phyloP scores from a whole-genome alignment of 1,140 invertebrate species.

The Phymastichus coffea region DNA sequence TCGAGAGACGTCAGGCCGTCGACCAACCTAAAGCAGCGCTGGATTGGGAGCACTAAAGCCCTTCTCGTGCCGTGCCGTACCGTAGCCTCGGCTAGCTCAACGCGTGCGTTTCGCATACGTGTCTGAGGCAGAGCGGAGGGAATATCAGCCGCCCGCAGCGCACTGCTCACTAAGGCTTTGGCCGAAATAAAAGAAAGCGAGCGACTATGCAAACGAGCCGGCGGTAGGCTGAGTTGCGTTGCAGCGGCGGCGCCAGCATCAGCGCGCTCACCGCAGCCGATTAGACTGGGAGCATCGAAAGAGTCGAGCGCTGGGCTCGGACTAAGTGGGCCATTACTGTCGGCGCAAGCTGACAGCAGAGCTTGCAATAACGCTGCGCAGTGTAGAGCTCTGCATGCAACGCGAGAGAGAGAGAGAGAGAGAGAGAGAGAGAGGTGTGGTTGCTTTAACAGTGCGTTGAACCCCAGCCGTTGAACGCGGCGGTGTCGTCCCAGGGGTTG shows the following conservation, averaged over 20 bases:
- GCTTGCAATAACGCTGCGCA: background rate
- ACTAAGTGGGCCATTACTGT: no score
- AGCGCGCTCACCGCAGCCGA: background rate
- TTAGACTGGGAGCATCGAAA: no score
- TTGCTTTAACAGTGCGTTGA: conserved; percentile 42
- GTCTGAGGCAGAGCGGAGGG: background rate
- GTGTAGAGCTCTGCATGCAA: conserved; percentile 38
- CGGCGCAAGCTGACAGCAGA: no score
- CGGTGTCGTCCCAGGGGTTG: no score
- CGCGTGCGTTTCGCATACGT: background rate
- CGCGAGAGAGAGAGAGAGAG: no score
- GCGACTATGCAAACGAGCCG: no score
- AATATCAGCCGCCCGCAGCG: background rate
- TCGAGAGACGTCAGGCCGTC: conserved; percentile 43
- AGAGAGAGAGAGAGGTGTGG: conserved; percentile 39
- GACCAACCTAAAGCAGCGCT: background rate
- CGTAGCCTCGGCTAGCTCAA: background rate
- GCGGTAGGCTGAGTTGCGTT: no score
- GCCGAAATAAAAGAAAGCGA: no score
- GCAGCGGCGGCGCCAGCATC: background rate
- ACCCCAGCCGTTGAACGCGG: no score
- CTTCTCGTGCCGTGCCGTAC: background rate
- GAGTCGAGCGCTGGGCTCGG: no score
- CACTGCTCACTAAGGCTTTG: no score
- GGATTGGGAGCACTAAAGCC: background rate